Evolutionary conservation across 2,113 vertebrate genomes (phyloP), one percentile per base, ranked within the genome.

Genomic region (Eubucco bourcierii): DNA sequence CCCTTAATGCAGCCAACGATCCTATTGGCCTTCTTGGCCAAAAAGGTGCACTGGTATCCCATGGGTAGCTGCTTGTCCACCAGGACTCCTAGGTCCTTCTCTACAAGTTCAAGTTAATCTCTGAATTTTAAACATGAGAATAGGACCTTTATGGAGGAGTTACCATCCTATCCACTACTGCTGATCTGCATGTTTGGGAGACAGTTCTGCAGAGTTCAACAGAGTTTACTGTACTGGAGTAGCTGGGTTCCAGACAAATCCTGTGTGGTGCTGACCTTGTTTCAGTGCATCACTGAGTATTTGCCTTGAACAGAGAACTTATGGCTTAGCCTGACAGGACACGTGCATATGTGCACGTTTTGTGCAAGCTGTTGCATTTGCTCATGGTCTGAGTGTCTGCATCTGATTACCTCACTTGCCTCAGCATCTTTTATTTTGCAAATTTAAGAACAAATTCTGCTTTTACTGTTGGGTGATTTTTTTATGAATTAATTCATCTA

Each of bases 321-420:
- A 31, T 0, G 29, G 76, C 76, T 89, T 34, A 85, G 89, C 59
- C 71, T 76, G 44, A 44, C 24, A 61, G 56, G 76, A 55, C 92
- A 88, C 23, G 47, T 88, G 88, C 83, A 20, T 84, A 50, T 78
- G 61, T 75, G 61, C 94, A 90, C 41, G 44, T 91, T 94, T 86
- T 84, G 76, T 83, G 65, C 82, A 80, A 77, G 84, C 87, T 85
- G 2, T 79, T 85, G 71, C 72, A 2, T 92, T 94, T 92, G 61
- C 80, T 68, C 77, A 83, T 70, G 87, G 73, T 83, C 80, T 90
- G 58, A 3, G 0, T 87, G 94, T 94, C 94, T 95, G 91, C 58
- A 78, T 95, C 95, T 94, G 85, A 95, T 96, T 95, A 95, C 67
- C 80, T 90, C 82, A 46, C 70, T 94, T 94, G 85, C 93, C 59